Evolutionary conservation across 2,113 vertebrate genomes (phyloP).

Genomic region (Cygnus atratus): DNA sequence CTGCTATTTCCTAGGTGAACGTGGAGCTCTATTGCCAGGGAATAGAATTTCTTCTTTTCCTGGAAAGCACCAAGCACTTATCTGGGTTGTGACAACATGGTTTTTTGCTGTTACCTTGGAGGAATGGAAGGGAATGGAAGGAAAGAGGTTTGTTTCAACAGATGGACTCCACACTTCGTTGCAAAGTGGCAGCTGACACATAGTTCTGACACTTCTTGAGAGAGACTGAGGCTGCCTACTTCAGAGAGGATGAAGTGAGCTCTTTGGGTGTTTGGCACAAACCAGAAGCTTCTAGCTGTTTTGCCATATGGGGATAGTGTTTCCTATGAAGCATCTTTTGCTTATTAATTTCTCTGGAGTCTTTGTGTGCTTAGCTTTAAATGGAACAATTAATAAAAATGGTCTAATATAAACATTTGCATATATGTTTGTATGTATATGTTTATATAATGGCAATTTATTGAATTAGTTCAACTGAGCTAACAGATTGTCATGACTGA

Average conservation of each 20-base stretch:
- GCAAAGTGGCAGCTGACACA: background rate
- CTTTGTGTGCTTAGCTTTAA: background rate
- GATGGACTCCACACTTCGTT: background rate
- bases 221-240: background rate
- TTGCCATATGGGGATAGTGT: background rate
- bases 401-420: background rate
- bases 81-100: accelerated
- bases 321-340: background rate
- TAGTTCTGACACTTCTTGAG: accelerated
- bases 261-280: background rate
- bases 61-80: background rate
- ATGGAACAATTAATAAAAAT: background rate
- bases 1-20: background rate
- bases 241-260: background rate
- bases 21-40: background rate
- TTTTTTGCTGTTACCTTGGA: background rate
- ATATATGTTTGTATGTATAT: background rate
- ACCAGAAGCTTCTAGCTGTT: background rate
- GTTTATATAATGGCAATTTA: background rate
- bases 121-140: background rate
- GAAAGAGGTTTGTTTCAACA: background rate
- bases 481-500: background rate
- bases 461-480: background rate
- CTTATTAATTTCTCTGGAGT: background rate
- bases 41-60: background rate